Base-by-base conservation (phyloP, 2,888 invertebrate species). In the Celastrina argiolus region DNA sequence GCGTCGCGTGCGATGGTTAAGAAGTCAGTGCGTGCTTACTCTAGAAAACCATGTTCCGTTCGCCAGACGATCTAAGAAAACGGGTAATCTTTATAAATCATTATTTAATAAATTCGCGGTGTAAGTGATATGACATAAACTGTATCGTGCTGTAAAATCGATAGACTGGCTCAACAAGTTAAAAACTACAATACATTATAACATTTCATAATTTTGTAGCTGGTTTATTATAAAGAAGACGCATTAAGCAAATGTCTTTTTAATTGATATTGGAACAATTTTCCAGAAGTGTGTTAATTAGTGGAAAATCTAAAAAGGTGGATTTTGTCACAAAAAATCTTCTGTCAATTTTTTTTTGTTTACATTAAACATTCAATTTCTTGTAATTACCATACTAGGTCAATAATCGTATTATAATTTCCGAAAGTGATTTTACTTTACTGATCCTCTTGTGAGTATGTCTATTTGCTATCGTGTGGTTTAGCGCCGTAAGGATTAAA, bases 1-100 rank as follows among this genome's bases (percentile, higher is more conserved):
- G 88, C 87, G 88, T 84, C 87, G 87, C 87, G 86, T 84, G 85
- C 82, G 71, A 72, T 74, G 80, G 72, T 83, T 80, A 71, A 72
- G 78, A 76, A 80, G 83, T 80, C 76, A 85, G 84, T 88, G 87
- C 81, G 81, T 81, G 81, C 74, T 76, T 81, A 81, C 81, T 79
- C 77, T 78, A 78, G 82, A 81, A 82, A 83, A 51, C 45, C 18
- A n/a, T 31, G 45, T 16, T 7, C 58, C 58, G 16, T 8, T 31
- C 56, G 56, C 56, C 31, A 31, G 56, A 56, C 26, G 56, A 56
- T 2, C 28, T 58, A 16, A 31, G n/a, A 31, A 58, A 28, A 56
- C 28, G 58, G 31, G n/a, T 58, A 58, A 31, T 58, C 58, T 58
- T 58, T 28, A 31, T 58, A 31, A 58, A 58, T 58, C 7, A 31